Conservation (phyloP, 1,140 invertebrate species). For the Uloborus diversus region DNA sequence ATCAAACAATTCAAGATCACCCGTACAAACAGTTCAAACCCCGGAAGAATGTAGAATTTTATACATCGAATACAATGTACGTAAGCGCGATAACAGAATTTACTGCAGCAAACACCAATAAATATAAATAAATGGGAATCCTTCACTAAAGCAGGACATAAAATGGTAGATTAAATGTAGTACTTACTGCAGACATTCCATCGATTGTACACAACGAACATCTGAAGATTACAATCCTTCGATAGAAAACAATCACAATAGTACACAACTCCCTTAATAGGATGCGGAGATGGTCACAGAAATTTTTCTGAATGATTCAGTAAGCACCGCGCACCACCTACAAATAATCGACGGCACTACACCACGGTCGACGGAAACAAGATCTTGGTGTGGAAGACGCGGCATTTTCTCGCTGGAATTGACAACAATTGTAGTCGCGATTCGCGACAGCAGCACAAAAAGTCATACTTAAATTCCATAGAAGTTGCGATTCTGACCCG, state of each 20-base stretch:
- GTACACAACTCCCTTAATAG: conserved; percentile 19
- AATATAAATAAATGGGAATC: too few species aligned
- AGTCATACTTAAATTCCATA: conserved; percentile 27
- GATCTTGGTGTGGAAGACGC: conserved; percentile 20
- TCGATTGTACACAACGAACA: conserved; percentile 13
- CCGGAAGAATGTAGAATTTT: too few species aligned
- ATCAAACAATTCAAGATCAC: too few species aligned
- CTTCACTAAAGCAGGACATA: too few species aligned
- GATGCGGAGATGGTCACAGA: conserved; percentile 2
- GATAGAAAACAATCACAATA: neutral
- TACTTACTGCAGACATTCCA: conserved; percentile 31
- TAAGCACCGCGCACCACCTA: conserved; percentile 35
- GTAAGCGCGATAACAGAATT: too few species aligned
- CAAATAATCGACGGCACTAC: conserved; percentile 37
- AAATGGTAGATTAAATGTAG: too few species aligned
- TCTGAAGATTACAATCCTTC: neutral
- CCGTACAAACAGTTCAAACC: too few species aligned
- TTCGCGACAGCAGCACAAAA: conserved; percentile 7
- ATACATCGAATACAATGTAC: too few species aligned
- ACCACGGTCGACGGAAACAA: conserved; percentile 12
- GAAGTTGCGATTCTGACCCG: conserved; percentile 23
- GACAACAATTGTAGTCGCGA: conserved; percentile 15
- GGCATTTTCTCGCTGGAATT: conserved; percentile 25
- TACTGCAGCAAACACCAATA: too few species aligned
- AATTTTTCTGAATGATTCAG: conserved; percentile 47